A percentile compares a stretch with the other conserved stretches of the same genome.
These are phyloP conservation scores for Steinernema carpocapsae DNA, from an alignment of 2,888 invertebrate genomes.

Conservation along the genomic window DNA sequence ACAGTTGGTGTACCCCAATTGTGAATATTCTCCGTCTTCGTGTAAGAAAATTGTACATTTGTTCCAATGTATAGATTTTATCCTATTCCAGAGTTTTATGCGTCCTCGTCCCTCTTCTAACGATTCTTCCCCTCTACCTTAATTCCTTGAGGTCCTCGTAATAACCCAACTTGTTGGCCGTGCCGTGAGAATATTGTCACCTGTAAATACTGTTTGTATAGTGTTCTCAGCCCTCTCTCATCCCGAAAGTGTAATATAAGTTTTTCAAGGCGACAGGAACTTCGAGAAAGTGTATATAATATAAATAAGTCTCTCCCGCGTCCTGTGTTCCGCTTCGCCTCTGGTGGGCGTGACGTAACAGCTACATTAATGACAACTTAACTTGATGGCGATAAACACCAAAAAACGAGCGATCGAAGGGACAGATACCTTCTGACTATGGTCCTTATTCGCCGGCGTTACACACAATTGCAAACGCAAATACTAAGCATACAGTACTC, in stretches of 20 bases:
- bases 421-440: conserved; percentile 14
- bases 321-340: neutral
- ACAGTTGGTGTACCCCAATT: neutral
- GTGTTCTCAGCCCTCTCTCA: neutral
- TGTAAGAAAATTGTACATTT: conserved; percentile 5
- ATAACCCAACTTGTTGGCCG: neutral
- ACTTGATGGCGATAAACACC: conserved; percentile 18
- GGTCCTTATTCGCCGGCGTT: too few relatives aligned
- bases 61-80: conserved; percentile 19
- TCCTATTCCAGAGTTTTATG: conserved; percentile 8
- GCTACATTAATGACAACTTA: neutral
- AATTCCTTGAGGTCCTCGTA: neutral
- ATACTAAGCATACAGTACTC: too few relatives aligned
- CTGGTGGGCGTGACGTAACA: neutral
- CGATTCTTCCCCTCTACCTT: conserved; percentile 29
- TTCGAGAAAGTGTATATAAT: conserved; percentile 26
- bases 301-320: conserved; percentile 22
- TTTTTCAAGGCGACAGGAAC: conserved; percentile 22
- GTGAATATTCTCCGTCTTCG: neutral
- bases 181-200: neutral
- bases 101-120: neutral
- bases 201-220: conserved; percentile 31
- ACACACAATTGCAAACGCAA: too few relatives aligned
- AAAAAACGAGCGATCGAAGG: neutral
- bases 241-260: conserved; percentile 22